Evolutionary conservation across 2,113 vertebrate genomes (phyloP), one percentile per base, ranked within the genome.

Genomic region (Excalfactoria chinensis): DNA sequence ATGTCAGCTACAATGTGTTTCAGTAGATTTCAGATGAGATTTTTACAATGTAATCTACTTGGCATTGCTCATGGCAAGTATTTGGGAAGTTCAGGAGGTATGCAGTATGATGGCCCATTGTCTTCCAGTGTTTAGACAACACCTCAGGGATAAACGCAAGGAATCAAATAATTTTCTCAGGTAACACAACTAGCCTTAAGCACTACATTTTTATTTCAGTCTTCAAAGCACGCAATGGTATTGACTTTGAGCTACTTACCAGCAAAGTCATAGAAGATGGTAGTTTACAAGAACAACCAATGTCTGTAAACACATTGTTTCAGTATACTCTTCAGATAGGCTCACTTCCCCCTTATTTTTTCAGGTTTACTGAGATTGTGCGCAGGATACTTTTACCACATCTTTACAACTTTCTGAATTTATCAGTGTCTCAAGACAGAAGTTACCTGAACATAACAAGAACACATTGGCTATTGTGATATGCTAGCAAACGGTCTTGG

Each of bases 21-120:
- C 49, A 41, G 67, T 66, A 89, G 66, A 91, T 77, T 84, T 91
- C 62, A 86, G 56, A 64, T 7, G 40, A 91, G 75, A 89, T 77
- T 74, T 80, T 79, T 71, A 51, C 88, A 48, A 62, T 37, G n/a
- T 46, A 84, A 83, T 92, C 75, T 74, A 35, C 43, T 88, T 64
- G 25, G 19, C 19, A 62, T 37, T 84, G 88, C 80, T 79, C 34
- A 66, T 0, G 0, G 53, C 56, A 88, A 92, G 71, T 56, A 71
- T 40, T 75, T 56, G 30, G 26, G 80, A 91, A 68, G 44, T 43
- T 94, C 71, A 44, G 25, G n/a, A 63, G n/a, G 58, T 35, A 15
- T 44, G 25, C 19, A 76, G 13, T 34, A 46, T 12, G 22, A 66
- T 44, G 2, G 0, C 8, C 11, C 11, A 62, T 11, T 32, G 28